Percentiles rank a stretch among this genome's conserved stretches.
These are phyloP conservation scores for Bemisia tabaci DNA, from an alignment of 1,140 invertebrate species.

Conservation along the genomic window DNA sequence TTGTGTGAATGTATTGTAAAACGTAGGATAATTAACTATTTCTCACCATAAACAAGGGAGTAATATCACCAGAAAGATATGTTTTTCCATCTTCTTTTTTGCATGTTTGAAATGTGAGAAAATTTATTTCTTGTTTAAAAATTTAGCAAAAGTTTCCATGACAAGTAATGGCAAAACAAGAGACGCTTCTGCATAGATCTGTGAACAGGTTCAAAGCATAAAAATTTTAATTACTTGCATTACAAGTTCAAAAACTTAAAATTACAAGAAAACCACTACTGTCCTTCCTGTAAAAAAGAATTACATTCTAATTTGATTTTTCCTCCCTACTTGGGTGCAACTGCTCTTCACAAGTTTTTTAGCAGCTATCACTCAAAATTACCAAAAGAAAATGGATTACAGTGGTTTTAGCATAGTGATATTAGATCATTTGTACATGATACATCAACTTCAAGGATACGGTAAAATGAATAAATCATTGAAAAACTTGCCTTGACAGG, in stretches of 20 bases:
- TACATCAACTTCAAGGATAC: background rate
- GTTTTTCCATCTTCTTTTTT: too few relatives aligned
- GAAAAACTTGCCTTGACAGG: constrained; percentile 67
- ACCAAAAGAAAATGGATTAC: background rate
- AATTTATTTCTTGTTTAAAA: too few relatives aligned
- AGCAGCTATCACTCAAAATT: background rate
- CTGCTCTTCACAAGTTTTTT: too few relatives aligned
- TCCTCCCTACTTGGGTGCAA: too few relatives aligned
- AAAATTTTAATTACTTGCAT: background rate
- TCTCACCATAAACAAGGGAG: too few relatives aligned
- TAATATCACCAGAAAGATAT: too few relatives aligned
- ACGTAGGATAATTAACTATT: too few relatives aligned
- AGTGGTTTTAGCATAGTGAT: background rate
- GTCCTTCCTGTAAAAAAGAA: background rate
- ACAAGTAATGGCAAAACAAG: constrained; percentile 90
- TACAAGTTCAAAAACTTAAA: constrained; percentile 19
- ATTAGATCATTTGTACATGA: too few relatives aligned
- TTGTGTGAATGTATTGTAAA: too few relatives aligned
- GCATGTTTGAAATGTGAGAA: too few relatives aligned
- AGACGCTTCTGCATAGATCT: constrained; percentile 89
- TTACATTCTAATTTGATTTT: too few relatives aligned
- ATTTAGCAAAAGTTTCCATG: constrained; percentile 81
- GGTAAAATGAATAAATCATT: background rate
- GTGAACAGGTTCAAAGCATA: constrained; percentile 6
- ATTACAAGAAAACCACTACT: constrained; percentile 1